Evolutionary conservation across 2,888 invertebrate genomes (phyloP).

Genomic region (Thyatira batis): DNA sequence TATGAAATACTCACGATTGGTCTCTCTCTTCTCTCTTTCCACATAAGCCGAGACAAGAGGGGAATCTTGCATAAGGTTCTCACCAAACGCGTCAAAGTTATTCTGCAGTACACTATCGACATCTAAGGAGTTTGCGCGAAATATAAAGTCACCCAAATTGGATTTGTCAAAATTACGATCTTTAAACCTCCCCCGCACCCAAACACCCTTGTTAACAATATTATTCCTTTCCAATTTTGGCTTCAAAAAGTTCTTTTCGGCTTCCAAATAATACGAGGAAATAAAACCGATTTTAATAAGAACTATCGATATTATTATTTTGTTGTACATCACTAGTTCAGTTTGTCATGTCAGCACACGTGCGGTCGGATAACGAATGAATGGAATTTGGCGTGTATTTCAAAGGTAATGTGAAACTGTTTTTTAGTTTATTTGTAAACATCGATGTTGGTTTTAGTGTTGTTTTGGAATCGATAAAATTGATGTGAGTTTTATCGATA

Average conservation of each 20-base stretch:
- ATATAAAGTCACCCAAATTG: slow-evolving; percentile 48
- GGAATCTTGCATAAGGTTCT: slow-evolving; percentile 34
- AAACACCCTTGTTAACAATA: slow-evolving; percentile 62
- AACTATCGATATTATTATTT: slow-evolving; percentile 39
- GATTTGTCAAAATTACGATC: slow-evolving; percentile 30
- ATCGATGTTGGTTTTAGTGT: slow-evolving; percentile 16
- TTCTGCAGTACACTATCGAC: slow-evolving; percentile 50
- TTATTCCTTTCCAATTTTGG: slow-evolving; percentile 59
- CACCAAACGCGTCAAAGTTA: slow-evolving; percentile 46
- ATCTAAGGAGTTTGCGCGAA: slow-evolving; percentile 56
- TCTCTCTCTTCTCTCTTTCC: slow-evolving; percentile 53
- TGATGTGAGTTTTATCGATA: slow-evolving; percentile 6
- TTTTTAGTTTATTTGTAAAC: slow-evolving; percentile 51
- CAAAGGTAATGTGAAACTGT: not conserved
- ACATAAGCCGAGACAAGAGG: slow-evolving; percentile 46
- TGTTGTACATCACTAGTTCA: slow-evolving; percentile 49
- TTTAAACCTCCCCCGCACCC: slow-evolving; percentile 41
- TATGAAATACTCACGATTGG: slow-evolving; percentile 45
- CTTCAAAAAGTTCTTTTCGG: slow-evolving; percentile 38
- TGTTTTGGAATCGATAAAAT: slow-evolving; percentile 7
- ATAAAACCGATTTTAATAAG: slow-evolving; percentile 24
- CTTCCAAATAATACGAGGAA: slow-evolving; percentile 31
- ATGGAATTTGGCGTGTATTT: slow-evolving; percentile 44
- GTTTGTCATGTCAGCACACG: slow-evolving; percentile 21
- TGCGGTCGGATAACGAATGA: slow-evolving; percentile 23